These are phyloP conservation scores for Catagonus wagneri DNA, from an alignment of 2,113 vertebrate genomes.

Conservation along the genomic window DNA sequence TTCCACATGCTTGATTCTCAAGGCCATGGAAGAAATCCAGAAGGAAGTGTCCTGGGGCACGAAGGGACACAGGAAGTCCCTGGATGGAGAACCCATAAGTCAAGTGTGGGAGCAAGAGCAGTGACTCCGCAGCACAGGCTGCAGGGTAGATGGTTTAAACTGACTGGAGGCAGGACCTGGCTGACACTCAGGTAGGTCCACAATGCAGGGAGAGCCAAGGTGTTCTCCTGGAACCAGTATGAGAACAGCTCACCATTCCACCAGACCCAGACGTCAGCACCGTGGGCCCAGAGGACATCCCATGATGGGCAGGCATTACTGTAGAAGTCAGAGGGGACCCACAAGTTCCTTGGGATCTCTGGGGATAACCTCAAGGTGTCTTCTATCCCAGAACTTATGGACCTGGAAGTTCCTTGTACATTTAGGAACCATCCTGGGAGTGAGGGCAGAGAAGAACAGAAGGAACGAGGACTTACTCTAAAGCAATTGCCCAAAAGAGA, in stretches of 20 bases:
- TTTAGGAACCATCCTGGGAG: background rate
- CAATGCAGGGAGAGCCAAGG: background rate
- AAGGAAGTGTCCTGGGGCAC: background rate
- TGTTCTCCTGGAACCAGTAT: background rate
- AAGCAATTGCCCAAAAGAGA: background rate
- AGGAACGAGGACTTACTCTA: background rate
- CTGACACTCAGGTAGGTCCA: background rate
- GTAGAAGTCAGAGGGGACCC: background rate
- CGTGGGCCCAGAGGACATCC: accelerated
- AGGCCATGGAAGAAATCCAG: background rate
- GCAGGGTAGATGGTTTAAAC: background rate
- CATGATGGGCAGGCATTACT: background rate
- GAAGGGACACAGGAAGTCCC: background rate
- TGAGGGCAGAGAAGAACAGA: background rate
- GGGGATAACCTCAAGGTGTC: background rate
- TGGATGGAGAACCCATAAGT: background rate
- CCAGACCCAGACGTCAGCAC: background rate
- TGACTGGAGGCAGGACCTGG: background rate
- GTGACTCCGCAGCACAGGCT: too few species aligned
- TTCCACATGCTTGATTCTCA: background rate
- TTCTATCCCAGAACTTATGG: background rate
- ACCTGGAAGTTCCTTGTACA: background rate
- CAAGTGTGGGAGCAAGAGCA: background rate
- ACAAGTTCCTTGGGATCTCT: background rate
- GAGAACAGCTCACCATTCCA: background rate